phyloP scores from a whole-genome alignment of 2,113 vertebrate genomes.

The Poeciliopsis prolifica region DNA sequence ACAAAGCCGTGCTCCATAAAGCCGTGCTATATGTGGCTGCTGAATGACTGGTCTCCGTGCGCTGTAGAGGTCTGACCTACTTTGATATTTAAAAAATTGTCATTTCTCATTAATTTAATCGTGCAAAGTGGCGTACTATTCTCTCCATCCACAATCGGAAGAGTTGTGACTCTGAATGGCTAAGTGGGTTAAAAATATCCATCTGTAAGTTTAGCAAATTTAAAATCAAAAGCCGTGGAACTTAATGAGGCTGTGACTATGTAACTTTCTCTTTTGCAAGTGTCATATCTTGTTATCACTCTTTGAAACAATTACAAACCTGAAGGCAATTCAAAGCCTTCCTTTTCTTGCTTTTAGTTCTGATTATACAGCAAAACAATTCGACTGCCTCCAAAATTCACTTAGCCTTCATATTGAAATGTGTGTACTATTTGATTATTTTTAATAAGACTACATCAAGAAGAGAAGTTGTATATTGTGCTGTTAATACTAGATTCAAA shows the following conservation, averaged over 20 bases:
- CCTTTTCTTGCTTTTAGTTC: too few relatives aligned
- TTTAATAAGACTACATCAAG: background rate
- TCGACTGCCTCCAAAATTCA: background rate
- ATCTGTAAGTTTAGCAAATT: too few relatives aligned
- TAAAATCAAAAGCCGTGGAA: too few relatives aligned
- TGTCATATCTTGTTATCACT: too few relatives aligned
- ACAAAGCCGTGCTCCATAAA: constrained; percentile 86
- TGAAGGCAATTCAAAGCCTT: too few relatives aligned
- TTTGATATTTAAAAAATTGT: background rate
- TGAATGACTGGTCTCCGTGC: constrained; percentile 90
- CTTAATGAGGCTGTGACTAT: too few relatives aligned
- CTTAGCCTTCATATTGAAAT: background rate
- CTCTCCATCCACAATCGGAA: too few relatives aligned
- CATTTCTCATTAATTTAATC: background rate
- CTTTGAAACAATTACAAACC: too few relatives aligned
- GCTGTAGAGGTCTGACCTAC: constrained; percentile 83
- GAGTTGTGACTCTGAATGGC: too few relatives aligned
- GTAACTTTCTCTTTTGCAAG: too few relatives aligned
- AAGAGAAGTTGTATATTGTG: background rate
- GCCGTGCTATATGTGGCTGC: constrained; percentile 91
- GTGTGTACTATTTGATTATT: background rate
- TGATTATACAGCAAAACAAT: background rate
- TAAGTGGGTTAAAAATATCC: too few relatives aligned
- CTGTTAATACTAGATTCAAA: background rate
- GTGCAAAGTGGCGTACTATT: too few relatives aligned